Evolutionary conservation across 64 coral and sea anemone genomes (phyloP).

Genomic region (Montipora cactus): DNA sequence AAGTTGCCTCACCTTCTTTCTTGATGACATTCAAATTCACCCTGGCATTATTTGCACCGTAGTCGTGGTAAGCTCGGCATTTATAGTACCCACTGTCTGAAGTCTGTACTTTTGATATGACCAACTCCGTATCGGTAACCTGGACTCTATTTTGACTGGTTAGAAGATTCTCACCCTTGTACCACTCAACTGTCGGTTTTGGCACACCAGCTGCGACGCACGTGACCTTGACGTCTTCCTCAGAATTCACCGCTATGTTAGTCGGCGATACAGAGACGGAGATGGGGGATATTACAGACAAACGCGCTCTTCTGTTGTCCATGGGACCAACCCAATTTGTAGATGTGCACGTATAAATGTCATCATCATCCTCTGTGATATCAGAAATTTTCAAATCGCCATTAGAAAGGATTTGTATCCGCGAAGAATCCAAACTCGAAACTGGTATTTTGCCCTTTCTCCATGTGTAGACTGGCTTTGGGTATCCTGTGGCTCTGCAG

Average conservation of each 20-base stretch:
- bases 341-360: constrained; percentile 69
- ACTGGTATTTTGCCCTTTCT: constrained; percentile 62
- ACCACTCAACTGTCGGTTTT: constrained; percentile 76
- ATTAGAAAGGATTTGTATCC: constrained; percentile 51
- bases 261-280: constrained; percentile 52
- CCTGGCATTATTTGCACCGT: constrained; percentile 10
- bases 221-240: constrained; percentile 25
- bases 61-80: constrained; percentile 62
- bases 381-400: constrained; percentile 69
- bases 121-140: constrained; percentile 26
- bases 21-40: constrained; percentile 53
- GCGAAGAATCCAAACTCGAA: constrained; percentile 25
- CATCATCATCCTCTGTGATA: constrained; percentile 46
- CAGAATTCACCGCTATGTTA: background rate
- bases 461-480: constrained; percentile 71
- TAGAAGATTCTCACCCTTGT: constrained; percentile 48
- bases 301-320: constrained; percentile 17
- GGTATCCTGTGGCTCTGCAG: constrained; percentile 72
- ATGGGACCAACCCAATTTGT: constrained; percentile 62
- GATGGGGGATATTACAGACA: constrained; percentile 60
- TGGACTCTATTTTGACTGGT: background rate
- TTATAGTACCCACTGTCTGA: constrained; percentile 69
- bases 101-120: constrained; percentile 8
- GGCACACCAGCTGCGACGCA: constrained; percentile 67
- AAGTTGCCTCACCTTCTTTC: constrained; percentile 52